Evolutionary conservation across 1,140 invertebrate genomes (phyloP), one percentile per base, ranked within the genome.

Genomic region (honey bee (Apis mellifera)): DNA sequence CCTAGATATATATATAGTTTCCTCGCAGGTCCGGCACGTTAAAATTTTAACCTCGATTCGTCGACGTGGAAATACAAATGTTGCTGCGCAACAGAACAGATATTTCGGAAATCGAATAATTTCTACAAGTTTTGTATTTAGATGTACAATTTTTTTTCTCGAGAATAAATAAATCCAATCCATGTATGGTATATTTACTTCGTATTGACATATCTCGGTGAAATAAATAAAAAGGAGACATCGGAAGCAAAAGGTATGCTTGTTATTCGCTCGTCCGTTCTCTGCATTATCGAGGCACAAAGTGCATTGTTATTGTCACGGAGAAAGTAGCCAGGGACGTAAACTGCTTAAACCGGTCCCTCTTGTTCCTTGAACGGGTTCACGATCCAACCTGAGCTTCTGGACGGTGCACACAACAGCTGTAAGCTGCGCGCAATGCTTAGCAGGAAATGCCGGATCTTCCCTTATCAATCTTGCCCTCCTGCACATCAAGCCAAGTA

Each of bases 261-360:
- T 23, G 72, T 82, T 50, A 59, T 54, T 48, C 62, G 8, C 48
- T 17, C 32, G 66, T 50, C 50, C 75, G 23, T 70, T 69, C 48
- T 17, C 66, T 71, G 66, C 75, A 78, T 70, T 78, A 70, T 78
- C 81, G 66, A 26, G 23, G 66, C 68, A 78, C 75, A 82, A 70
- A 71, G 66, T 78, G 66, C 66, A 82, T 82, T 82, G 81, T 82
- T 82, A 82, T 82, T 82, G 81, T 77, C 74, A 70, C 50, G 75
- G 81, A 77, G 81, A 82, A 82, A 82, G 74, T 82, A 78, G 64
- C 42, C 62, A 4, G 26, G 4, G 64, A 82, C 32, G 81, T 71
- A 70, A 82, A 82, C 81, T 68, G 74, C 81, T 78, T 82, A 82
- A 82, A 82, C 81, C 81, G 81, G 75, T 82, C 81, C 32, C 66